Evolutionary conservation across 2,113 vertebrate species (phyloP), one percentile per base, ranked within the genome.

Genomic region (Colistium nudipinnis): DNA sequence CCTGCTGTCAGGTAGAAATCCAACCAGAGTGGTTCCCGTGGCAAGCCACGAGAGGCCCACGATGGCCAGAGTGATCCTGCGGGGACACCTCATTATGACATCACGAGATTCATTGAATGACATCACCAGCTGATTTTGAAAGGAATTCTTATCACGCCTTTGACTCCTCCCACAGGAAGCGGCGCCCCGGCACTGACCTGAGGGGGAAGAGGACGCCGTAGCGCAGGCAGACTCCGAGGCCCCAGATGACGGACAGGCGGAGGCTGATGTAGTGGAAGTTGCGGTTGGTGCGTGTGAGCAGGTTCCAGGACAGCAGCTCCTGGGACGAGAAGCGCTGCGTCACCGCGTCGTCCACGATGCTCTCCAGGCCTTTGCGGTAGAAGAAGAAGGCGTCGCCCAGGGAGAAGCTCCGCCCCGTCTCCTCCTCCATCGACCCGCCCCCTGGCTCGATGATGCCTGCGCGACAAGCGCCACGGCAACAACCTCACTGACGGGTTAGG

Each of bases 311-410:
- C 41, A 92, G 94, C 24, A 99, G 87, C 81, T 99, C 96, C 88
- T 99, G 96, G 0, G 97, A 98, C n/a, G 96, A 96, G 89, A 99
- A 99, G 54, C 97, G 87, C 66, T 97, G 95, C 1, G 97, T 98
- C 80, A 98, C 96, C 88, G 96, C 93, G 49, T 98, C 97, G 43
- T 98, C 97, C 44, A 96, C 94, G 54, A 98, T 97, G 74, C 95
- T 95, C 90, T 98, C 96, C 75, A 97, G 55, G 0, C 96, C 97
- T 74, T 94, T 96, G 85, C 95, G 95, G 84, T 88, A 94, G 92
- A 98, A 99, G 89, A 95, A 98, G 85, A 97, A 94, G 49, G 83
- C 93, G 9, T 99, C 96, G 4, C 93, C 94, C 67, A 98, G 92
- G 12, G 73, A 19, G 62, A 76, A 12, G n/a, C 81, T 48, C 56